These are phyloP conservation scores for Epinephelus fuscoguttatus DNA, from an alignment of 2,113 vertebrate species.

Conservation along the genomic window DNA sequence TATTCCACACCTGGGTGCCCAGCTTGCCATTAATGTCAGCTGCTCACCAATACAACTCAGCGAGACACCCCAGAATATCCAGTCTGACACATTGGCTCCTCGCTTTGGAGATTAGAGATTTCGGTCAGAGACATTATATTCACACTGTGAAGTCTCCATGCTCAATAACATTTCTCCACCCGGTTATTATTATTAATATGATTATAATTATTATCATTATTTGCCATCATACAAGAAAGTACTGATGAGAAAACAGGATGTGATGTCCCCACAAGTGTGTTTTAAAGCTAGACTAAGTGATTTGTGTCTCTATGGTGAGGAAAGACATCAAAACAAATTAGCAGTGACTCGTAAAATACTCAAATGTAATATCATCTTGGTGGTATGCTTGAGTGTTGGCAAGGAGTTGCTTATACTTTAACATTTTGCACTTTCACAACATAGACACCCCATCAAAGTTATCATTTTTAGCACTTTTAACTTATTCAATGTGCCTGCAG, in stretches of 20 bases:
- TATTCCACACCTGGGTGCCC: conserved; percentile 79
- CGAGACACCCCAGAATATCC: conserved; percentile 61
- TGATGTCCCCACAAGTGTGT: neutral
- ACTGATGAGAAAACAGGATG: neutral
- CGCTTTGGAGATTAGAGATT: conserved; percentile 59
- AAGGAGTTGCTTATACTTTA: neutral
- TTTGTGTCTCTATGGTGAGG: neutral
- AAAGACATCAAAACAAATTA: neutral
- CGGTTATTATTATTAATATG: neutral
- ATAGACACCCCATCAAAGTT: neutral
- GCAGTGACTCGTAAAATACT: neutral
- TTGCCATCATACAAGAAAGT: neutral
- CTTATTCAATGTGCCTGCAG: neutral
- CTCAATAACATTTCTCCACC: conserved; percentile 15
- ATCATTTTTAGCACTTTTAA: neutral
- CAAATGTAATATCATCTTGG: neutral
- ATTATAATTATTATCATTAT: too few relatives aligned
- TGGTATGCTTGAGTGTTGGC: neutral
- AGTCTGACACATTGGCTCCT: conserved; percentile 67
- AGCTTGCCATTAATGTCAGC: conserved; percentile 74
- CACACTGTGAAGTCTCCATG: conserved; percentile 24
- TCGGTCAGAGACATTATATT: conserved; percentile 57
- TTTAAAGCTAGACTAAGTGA: neutral
- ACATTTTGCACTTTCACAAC: neutral
- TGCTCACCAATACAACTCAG: conserved; percentile 69